These are phyloP conservation scores for Drosophila paranaensis DNA, from an alignment of 2,888 invertebrate species.

Conservation along the genomic window DNA sequence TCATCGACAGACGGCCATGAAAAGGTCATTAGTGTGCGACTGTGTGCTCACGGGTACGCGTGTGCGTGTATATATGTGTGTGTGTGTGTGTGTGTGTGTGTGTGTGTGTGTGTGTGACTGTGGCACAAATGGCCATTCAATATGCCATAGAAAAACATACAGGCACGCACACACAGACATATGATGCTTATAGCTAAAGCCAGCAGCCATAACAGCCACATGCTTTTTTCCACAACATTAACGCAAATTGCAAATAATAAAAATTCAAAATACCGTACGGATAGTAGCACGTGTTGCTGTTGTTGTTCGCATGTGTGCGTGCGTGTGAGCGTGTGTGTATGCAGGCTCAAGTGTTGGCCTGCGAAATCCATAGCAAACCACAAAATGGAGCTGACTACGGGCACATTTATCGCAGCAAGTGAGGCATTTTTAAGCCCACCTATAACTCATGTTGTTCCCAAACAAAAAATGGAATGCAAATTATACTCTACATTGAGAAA, in stretches of 20 bases:
- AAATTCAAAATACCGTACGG: constrained; percentile 79
- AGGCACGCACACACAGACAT: constrained; percentile 13
- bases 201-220: constrained; percentile 80
- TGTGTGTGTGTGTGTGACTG: constrained; percentile 51
- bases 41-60: constrained; percentile 38
- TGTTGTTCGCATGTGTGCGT: constrained; percentile 17
- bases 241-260: constrained; percentile 83
- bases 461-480: constrained; percentile 44
- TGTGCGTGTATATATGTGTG: constrained; percentile 48
- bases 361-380: constrained; percentile 61
- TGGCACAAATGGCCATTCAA: constrained; percentile 80
- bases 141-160: constrained; percentile 64
- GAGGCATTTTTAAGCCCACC: constrained; percentile 72
- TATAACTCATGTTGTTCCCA: constrained; percentile 40
- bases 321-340: constrained; percentile 17
- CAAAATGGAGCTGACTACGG: constrained; percentile 63
- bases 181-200: constrained; percentile 53
- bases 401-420: constrained; percentile 75
- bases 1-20: constrained; percentile 77
- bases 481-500: constrained; percentile 33
- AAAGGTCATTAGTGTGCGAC: constrained; percentile 78
- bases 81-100: constrained; percentile 43
- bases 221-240: constrained; percentile 82
- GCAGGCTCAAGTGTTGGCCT: constrained; percentile 56
- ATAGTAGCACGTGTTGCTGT: constrained; percentile 73